Conservation (phyloP, 2,888 invertebrate species). For the Ceratothoa steindachneri region DNA sequence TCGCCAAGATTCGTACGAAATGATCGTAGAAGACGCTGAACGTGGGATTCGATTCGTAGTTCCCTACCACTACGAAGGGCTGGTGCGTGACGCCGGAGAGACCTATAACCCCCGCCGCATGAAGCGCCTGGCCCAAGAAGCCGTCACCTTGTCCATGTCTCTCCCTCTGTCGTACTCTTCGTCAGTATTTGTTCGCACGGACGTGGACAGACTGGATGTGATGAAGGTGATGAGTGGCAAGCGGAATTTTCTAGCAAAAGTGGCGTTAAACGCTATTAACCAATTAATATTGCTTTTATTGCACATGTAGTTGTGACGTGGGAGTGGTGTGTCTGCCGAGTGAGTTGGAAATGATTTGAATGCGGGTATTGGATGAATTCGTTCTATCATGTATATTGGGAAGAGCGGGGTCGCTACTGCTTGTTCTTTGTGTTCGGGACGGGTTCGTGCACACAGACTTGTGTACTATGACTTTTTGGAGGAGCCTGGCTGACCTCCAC, state of each 20-base stretch:
- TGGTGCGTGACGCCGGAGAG: slow-evolving; percentile 79
- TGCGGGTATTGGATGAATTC: too few species aligned
- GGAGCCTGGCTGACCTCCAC: too few species aligned
- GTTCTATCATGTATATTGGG: too few species aligned
- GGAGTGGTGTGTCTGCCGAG: too few species aligned
- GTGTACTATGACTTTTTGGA: too few species aligned
- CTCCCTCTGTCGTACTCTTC: slow-evolving; percentile 88
- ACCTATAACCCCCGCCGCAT: slow-evolving; percentile 50
- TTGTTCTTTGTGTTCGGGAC: too few species aligned
- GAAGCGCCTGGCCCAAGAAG: slow-evolving; percentile 81
- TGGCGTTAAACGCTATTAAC: background rate
- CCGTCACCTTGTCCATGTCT: slow-evolving; percentile 85
- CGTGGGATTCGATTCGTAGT: slow-evolving; percentile 76
- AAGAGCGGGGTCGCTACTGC: too few species aligned
- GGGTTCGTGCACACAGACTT: too few species aligned
- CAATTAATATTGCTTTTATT: background rate
- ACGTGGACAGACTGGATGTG: slow-evolving; percentile 86
- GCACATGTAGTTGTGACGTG: background rate
- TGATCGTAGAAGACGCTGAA: slow-evolving; percentile 70
- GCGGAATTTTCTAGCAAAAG: background rate
- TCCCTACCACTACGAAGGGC: slow-evolving; percentile 83
- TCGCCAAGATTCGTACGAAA: slow-evolving; percentile 77
- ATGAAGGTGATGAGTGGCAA: slow-evolving; percentile 71
- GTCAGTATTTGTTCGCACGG: slow-evolving; percentile 91
- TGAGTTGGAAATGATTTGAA: too few species aligned